A percentile compares a stretch with the other conserved stretches of the same genome.
Conservation (phyloP, 2,797 vertebrate species). For the Malurus leucopterus region DNA sequence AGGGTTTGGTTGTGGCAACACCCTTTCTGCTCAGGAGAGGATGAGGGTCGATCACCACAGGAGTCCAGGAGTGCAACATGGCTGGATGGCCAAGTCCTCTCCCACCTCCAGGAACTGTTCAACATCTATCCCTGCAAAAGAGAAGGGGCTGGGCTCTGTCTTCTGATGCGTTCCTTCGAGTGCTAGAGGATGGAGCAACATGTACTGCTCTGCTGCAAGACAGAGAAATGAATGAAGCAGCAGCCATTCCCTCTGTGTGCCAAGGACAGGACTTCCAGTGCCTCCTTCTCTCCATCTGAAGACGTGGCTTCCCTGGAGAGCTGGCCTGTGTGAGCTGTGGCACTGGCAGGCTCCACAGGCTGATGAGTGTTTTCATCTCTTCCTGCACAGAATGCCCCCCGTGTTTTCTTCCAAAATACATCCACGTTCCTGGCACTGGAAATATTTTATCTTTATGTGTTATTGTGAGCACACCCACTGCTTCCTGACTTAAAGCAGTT, state of each 20-base stretch:
- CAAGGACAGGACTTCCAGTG: background rate
- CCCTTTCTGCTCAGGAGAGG: background rate
- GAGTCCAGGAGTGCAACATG: background rate
- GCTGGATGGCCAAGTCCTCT: background rate
- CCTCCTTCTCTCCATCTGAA: background rate
- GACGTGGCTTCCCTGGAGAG: background rate
- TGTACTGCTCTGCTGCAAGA: background rate
- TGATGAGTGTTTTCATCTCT: background rate
- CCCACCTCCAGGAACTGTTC: background rate
- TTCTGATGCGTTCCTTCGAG: background rate
- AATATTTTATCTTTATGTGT: slow-evolving; percentile 48
- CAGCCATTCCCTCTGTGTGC: background rate
- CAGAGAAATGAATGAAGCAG: background rate
- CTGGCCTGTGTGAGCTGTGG: rapidly evolving
- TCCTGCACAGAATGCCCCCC: background rate
- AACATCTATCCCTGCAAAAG: background rate
- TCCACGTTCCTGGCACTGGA: slow-evolving; percentile 44
- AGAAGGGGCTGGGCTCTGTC: background rate
- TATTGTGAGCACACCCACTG: slow-evolving; percentile 52
- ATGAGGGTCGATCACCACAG: background rate
- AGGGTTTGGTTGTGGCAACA: background rate
- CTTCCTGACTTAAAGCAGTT: slow-evolving; percentile 55
- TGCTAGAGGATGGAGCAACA: background rate
- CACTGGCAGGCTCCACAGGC: background rate
- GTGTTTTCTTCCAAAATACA: slow-evolving; percentile 24